Conservation (phyloP, 2,888 invertebrate species). For the Hirudinaria manillensis region DNA sequence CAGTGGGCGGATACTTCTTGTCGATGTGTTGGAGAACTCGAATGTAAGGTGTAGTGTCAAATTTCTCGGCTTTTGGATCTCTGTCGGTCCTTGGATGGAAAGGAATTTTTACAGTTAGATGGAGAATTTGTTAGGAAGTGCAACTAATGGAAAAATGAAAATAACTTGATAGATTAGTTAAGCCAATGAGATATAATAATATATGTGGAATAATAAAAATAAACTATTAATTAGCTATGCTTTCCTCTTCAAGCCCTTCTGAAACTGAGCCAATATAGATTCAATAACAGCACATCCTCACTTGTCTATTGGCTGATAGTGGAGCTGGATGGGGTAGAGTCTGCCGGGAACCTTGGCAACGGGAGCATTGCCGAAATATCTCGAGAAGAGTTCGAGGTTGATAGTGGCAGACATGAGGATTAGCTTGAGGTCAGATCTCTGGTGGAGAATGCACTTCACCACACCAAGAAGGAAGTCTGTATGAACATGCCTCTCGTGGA, state of each 20-base stretch:
- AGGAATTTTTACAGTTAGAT: not conserved
- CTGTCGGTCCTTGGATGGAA: slow-evolving; percentile 57
- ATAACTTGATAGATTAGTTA: too few species aligned
- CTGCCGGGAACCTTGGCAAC: slow-evolving; percentile 67
- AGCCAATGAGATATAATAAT: too few species aligned
- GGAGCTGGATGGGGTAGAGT: slow-evolving; percentile 81
- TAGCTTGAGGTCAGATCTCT: slow-evolving; percentile 71
- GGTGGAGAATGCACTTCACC: slow-evolving; percentile 80
- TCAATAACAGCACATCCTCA: not conserved
- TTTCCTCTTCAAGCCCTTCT: not conserved
- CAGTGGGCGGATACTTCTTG: slow-evolving; percentile 36
- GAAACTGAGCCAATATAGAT: not conserved
- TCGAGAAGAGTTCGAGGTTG: slow-evolving; percentile 84
- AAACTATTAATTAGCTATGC: too few species aligned
- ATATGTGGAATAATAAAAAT: too few species aligned
- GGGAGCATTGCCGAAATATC: slow-evolving; percentile 12
- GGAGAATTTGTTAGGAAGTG: too few species aligned
- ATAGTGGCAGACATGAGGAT: slow-evolving; percentile 96
- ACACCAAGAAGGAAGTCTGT: slow-evolving; percentile 77
- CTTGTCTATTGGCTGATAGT: slow-evolving; percentile 60
- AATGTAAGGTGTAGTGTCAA: slow-evolving; percentile 89
- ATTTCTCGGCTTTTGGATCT: slow-evolving; percentile 64
- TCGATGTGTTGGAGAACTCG: slow-evolving; percentile 71
- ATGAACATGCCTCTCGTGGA: slow-evolving; percentile 39
- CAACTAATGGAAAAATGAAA: too few species aligned